phyloP scores from a whole-genome alignment of 2,113 vertebrate species.

The Propithecus coquereli region DNA sequence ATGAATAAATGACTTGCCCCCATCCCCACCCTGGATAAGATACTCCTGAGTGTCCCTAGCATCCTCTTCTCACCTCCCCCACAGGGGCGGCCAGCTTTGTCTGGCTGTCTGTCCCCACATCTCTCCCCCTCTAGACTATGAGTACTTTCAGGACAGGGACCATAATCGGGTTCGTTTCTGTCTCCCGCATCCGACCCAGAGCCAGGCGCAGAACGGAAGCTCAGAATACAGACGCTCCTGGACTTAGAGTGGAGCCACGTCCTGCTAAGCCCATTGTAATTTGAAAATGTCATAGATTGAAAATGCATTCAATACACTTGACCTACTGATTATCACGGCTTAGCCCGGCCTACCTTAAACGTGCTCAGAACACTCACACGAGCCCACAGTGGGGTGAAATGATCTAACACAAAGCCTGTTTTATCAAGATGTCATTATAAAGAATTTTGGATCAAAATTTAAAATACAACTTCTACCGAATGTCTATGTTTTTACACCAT shows the following conservation, averaged over 20 bases:
- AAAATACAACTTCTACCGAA: not conserved
- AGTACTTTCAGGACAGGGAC: not conserved
- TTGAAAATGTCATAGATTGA: not conserved
- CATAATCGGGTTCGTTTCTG: accelerated
- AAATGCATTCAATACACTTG: not conserved
- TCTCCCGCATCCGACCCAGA: not conserved
- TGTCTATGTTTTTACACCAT: not conserved
- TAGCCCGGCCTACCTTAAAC: not conserved
- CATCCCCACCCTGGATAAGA: not conserved
- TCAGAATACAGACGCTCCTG: not conserved
- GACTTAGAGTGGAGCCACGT: not conserved
- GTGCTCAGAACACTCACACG: not conserved
- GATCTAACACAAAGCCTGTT: not conserved
- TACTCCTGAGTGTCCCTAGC: not conserved
- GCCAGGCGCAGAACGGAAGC: not conserved
- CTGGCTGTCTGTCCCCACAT: accelerated
- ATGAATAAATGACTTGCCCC: too few species aligned
- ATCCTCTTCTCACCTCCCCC: too few species aligned
- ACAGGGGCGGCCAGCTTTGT: accelerated
- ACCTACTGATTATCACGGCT: not conserved
- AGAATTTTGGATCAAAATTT: not conserved
- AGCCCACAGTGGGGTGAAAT: not conserved
- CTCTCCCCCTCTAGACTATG: not conserved
- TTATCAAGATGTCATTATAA: not conserved
- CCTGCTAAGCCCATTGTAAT: not conserved